Percentiles rank a stretch among this genome's conserved stretches.
These are phyloP conservation scores for Matsumyia berberina DNA, from an alignment of 2,888 invertebrate species.

Conservation along the genomic window DNA sequence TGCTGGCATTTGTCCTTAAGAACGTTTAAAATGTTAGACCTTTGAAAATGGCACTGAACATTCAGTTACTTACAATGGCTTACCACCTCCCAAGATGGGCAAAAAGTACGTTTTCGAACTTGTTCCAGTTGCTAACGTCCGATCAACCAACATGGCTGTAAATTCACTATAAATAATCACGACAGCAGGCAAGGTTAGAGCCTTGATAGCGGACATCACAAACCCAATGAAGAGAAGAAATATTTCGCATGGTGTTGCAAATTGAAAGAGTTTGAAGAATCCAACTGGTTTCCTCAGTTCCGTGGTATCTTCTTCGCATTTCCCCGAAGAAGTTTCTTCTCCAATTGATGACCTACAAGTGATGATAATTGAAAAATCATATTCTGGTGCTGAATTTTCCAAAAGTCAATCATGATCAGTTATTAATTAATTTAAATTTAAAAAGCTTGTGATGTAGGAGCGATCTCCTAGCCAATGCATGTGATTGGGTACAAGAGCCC, in stretches of 20 bases:
- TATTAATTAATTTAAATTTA: conserved; percentile 31
- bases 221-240: conserved; percentile 86
- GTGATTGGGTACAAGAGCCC: conserved; percentile 26
- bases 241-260: conserved; percentile 87
- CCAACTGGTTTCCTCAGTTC: conserved; percentile 78
- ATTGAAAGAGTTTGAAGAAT: conserved; percentile 84
- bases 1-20: conserved; percentile 85
- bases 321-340: conserved; percentile 64
- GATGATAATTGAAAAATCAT: conserved; percentile 22
- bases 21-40: not conserved
- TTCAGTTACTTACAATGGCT: conserved; percentile 85
- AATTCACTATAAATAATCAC: conserved; percentile 91
- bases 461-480: not conserved
- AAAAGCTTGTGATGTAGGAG: not conserved
- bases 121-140: conserved; percentile 86
- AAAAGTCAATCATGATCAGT: conserved; percentile 40
- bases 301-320: conserved; percentile 55
- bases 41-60: not conserved
- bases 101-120: conserved; percentile 87
- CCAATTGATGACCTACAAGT: conserved; percentile 66
- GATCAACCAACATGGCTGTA: conserved; percentile 88
- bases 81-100: conserved; percentile 87
- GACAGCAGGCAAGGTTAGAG: conserved; percentile 88
- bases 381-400: conserved; percentile 25
- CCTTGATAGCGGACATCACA: conserved; percentile 87